A percentile compares a stretch with the other conserved stretches of the same genome.
These are phyloP conservation scores for Drosophila novamexicana DNA, from an alignment of 1,140 invertebrate species.

Conservation along the genomic window DNA sequence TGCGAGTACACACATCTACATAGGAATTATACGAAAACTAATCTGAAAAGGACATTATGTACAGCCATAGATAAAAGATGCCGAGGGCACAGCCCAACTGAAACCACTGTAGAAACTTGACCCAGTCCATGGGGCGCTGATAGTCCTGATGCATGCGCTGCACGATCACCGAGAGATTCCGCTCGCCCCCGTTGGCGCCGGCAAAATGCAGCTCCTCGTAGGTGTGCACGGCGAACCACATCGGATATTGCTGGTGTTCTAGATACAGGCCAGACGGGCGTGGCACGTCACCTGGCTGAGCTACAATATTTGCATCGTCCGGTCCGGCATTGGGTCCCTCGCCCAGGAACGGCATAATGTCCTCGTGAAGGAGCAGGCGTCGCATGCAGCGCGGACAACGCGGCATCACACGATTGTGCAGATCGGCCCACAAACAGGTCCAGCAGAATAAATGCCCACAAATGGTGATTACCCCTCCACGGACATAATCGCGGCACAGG, in stretches of 20 bases:
- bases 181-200: not conserved
- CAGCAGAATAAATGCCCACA: conserved; percentile 64
- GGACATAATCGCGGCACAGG: conserved; percentile 19
- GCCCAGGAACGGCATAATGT: conserved; percentile 44
- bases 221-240: conserved; percentile 30
- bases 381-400: conserved; percentile 39
- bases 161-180: not conserved
- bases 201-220: not conserved
- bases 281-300: conserved; percentile 43
- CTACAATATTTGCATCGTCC: not conserved
- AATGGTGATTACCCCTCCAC: conserved; percentile 47
- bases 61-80: not conserved
- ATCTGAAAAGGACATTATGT: not conserved
- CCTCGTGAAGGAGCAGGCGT: conserved; percentile 43
- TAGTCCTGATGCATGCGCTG: not conserved
- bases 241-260: not conserved
- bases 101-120: conserved; percentile 3
- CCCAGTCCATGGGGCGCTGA: not conserved
- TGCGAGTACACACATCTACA: too few species aligned
- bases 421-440: conserved; percentile 51
- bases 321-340: conserved; percentile 38
- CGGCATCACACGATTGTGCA: not conserved
- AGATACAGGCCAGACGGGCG: conserved; percentile 54
- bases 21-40: not conserved
- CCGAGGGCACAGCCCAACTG: conserved; percentile 1